Conservation (phyloP, 2,888 invertebrate species). For the Schrankia costaestrigalis region DNA sequence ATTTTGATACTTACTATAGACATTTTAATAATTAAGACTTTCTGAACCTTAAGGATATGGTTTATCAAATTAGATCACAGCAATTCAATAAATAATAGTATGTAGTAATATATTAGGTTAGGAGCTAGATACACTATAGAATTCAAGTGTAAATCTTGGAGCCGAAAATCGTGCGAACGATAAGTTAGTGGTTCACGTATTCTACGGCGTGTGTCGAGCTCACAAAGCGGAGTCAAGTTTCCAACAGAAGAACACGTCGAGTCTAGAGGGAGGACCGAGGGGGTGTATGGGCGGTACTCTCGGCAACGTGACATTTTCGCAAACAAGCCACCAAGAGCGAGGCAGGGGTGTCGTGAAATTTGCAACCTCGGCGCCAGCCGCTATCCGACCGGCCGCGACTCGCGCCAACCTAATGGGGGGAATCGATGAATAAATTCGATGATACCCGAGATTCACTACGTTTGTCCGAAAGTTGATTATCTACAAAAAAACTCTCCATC, state of each 20-base stretch:
- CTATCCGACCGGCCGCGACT: conserved; percentile 38
- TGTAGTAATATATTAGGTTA: too few relatives aligned
- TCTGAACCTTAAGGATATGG: too few relatives aligned
- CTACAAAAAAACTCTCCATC: conserved; percentile 29
- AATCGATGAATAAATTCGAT: conserved; percentile 60
- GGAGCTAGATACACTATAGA: too few relatives aligned
- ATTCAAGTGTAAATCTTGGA: conserved; percentile 10
- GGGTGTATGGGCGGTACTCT: conserved; percentile 33
- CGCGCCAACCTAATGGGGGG: conserved; percentile 43
- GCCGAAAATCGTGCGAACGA: conserved; percentile 14
- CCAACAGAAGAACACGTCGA: conserved; percentile 50
- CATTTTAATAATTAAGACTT: too few relatives aligned
- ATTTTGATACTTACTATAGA: too few relatives aligned
- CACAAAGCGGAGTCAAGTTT: conserved; percentile 52
- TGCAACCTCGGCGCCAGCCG: conserved; percentile 55
- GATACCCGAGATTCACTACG: conserved; percentile 29
- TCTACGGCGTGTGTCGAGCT: conserved; percentile 32
- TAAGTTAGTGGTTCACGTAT: conserved; percentile 46
- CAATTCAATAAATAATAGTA: too few relatives aligned
- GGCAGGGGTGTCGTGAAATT: conserved; percentile 50
- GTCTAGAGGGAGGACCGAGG: conserved; percentile 28
- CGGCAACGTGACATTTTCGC: conserved; percentile 68
- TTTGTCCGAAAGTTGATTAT: conserved; percentile 36
- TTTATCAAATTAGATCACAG: too few relatives aligned
- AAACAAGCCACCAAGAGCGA: conserved; percentile 58